These are phyloP conservation scores for Grus americana DNA, from an alignment of 2,113 vertebrate species.

Conservation along the genomic window DNA sequence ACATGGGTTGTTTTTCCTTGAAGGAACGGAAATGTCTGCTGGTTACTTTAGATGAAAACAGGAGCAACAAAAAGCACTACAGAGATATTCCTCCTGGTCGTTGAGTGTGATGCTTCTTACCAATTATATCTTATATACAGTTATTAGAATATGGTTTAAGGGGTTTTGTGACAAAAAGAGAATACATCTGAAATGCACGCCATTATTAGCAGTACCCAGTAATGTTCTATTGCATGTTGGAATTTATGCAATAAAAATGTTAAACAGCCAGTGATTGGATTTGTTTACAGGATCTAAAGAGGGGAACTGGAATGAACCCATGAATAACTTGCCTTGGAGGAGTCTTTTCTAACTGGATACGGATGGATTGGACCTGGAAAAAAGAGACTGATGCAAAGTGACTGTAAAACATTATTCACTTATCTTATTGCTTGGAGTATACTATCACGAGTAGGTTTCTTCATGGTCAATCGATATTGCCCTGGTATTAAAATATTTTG, in stretches of 20 bases:
- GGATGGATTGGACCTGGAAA: conserved; percentile 45
- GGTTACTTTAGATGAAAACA: conserved; percentile 72
- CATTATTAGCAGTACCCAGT: conserved; percentile 69
- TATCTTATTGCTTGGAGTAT: conserved; percentile 26
- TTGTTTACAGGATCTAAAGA: conserved; percentile 61
- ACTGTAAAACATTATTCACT: conserved; percentile 47
- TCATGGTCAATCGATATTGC: conserved; percentile 27
- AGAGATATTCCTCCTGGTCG: conserved; percentile 47
- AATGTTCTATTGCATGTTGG: conserved; percentile 32
- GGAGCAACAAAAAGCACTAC: conserved; percentile 59
- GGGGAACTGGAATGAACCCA: conserved; percentile 47
- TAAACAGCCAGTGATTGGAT: conserved; percentile 52
- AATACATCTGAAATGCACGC: conserved; percentile 74
- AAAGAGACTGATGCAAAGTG: conserved; percentile 39
- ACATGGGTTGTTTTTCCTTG: conserved; percentile 44
- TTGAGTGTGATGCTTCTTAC: conserved; percentile 65
- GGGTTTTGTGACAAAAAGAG: conserved; percentile 73
- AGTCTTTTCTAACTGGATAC: conserved; percentile 51
- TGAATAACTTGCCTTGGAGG: conserved; percentile 60
- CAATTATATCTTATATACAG: conserved; percentile 73
- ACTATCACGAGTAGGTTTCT: background rate
- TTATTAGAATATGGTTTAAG: conserved; percentile 78
- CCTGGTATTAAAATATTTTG: conserved; percentile 30
- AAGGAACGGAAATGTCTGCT: conserved; percentile 70
- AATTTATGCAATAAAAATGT: conserved; percentile 61